Percentiles rank a stretch among this genome's conserved stretches.
Conservation (phyloP, 1,140 invertebrate genomes). For the Mamestra configurata region DNA sequence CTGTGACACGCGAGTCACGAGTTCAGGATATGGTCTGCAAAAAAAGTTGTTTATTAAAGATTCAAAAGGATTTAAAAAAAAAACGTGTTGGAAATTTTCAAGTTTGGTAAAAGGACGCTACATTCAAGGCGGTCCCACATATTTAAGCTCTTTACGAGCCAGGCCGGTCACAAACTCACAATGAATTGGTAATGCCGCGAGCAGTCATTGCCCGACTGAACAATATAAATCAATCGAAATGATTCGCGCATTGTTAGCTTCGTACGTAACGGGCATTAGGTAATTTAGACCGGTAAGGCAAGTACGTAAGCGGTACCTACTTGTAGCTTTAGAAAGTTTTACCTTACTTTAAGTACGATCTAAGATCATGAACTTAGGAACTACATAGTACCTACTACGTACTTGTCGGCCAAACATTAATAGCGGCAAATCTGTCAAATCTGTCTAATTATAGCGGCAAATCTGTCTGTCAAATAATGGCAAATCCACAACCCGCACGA, state of each 20-base stretch:
- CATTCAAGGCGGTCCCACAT: neutral
- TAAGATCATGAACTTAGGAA: too few species aligned
- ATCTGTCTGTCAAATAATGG: too few species aligned
- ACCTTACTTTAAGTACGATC: neutral
- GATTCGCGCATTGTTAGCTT: neutral
- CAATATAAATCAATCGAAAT: conserved; percentile 34
- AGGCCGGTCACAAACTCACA: neutral
- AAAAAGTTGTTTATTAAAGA: neutral
- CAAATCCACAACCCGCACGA: too few species aligned
- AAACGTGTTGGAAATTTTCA: neutral
- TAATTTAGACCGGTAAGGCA: neutral
- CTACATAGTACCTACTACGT: too few species aligned
- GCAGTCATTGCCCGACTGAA: conserved; percentile 47
- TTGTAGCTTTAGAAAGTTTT: neutral
- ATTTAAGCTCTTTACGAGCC: neutral
- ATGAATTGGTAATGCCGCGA: conserved; percentile 40
- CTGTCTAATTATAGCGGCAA: too few species aligned
- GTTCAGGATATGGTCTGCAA: neutral
- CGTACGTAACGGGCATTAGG: neutral
- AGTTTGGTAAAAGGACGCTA: neutral
- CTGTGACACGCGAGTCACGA: neutral
- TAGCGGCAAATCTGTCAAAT: too few species aligned
- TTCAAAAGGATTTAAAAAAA: neutral
- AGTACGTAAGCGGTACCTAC: too few species aligned
- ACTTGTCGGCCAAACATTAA: too few species aligned